A percentile compares a stretch with the other conserved stretches of the same genome.
phyloP scores from a whole-genome alignment of 2,888 invertebrate genomes.

The Anoplius nigerrimus region DNA sequence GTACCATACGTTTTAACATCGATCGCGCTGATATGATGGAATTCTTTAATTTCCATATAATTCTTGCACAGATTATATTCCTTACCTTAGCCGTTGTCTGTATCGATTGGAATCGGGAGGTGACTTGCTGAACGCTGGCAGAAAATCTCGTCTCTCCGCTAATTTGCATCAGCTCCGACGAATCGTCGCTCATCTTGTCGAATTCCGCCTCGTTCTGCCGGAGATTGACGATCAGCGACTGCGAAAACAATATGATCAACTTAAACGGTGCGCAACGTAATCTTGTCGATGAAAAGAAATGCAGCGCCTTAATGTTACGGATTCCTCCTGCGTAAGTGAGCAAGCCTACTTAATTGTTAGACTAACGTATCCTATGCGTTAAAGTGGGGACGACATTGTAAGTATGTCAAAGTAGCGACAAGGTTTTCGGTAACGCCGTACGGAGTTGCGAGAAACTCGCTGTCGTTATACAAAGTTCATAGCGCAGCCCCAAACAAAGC shows the following conservation, averaged over 20 bases:
- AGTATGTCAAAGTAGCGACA: not conserved
- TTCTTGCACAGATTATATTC: too few relatives aligned
- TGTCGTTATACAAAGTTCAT: not conserved
- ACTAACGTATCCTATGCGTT: conserved; percentile 19
- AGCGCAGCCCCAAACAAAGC: conserved; percentile 22
- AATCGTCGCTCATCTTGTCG: conserved; percentile 90
- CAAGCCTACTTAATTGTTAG: conserved; percentile 27
- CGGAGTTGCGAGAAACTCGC: not conserved
- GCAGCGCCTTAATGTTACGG: not conserved
- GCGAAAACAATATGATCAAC: conserved; percentile 45
- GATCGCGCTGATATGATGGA: too few relatives aligned
- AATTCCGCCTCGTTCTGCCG: conserved; percentile 91
- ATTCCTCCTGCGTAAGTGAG: conserved; percentile 9
- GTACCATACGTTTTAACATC: too few relatives aligned
- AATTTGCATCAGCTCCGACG: conserved; percentile 88
- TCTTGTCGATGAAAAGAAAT: not conserved
- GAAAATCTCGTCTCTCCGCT: conserved; percentile 92
- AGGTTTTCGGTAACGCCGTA: conserved; percentile 7
- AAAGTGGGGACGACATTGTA: conserved; percentile 14
- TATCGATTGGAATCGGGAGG: conserved; percentile 92
- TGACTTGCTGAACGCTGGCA: conserved; percentile 91
- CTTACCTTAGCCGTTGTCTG: conserved; percentile 87
- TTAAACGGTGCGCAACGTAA: not conserved
- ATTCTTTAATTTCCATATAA: too few relatives aligned
- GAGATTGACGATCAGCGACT: conserved; percentile 86